A percentile compares a stretch with the other conserved stretches of the same genome.
Conservation (phyloP, 2,113 vertebrate species). For the Carlito syrichta region DNA sequence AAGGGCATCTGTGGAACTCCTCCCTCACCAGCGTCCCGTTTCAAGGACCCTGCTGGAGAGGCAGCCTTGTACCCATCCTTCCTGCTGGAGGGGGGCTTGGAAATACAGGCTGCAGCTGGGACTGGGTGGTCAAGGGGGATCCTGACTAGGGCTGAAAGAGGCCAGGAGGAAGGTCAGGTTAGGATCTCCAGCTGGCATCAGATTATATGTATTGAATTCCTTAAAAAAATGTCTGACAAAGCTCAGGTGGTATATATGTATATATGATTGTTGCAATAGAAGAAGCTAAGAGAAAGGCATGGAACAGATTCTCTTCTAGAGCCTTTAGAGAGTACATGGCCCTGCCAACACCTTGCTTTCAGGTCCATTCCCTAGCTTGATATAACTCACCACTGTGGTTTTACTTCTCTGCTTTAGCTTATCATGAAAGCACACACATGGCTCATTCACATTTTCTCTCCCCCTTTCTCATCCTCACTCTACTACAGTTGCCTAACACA, state of each 20-base stretch:
- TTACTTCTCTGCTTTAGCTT: not conserved
- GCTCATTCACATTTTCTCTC: not conserved
- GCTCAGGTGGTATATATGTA: not conserved
- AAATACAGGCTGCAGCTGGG: not conserved
- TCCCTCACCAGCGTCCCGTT: not conserved
- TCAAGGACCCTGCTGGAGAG: not conserved
- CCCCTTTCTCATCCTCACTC: not conserved
- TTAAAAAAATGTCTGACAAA: not conserved
- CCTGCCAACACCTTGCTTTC: not conserved
- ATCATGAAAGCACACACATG: not conserved
- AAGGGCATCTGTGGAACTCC: not conserved
- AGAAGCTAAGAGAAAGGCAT: not conserved
- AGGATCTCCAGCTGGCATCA: not conserved
- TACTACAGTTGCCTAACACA: constrained; percentile 74
- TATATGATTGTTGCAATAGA: not conserved
- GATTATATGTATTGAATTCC: not conserved
- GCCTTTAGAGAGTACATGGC: not conserved
- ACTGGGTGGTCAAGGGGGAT: not conserved
- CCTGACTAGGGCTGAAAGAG: not conserved
- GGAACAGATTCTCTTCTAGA: not conserved
- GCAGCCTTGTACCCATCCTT: not conserved
- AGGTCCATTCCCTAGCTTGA: too few species aligned
- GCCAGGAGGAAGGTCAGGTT: not conserved
- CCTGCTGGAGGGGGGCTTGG: not conserved
- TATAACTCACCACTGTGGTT: not conserved